Percentiles rank a stretch among this genome's conserved stretches.
Conservation (phyloP, 2,113 vertebrate species). For the Trogon melanurus region DNA sequence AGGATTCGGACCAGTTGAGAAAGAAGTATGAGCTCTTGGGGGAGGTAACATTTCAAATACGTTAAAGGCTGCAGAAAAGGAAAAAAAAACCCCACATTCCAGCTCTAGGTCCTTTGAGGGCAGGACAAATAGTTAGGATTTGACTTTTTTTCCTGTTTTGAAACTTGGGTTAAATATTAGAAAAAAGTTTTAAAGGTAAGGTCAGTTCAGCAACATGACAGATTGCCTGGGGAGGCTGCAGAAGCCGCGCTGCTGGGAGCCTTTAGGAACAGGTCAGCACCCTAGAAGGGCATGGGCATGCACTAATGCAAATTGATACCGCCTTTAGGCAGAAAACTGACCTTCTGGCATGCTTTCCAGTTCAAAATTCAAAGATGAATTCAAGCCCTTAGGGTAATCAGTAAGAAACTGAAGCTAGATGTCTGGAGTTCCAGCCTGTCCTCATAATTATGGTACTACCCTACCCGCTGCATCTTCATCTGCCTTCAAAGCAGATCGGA, state of each 20-base stretch:
- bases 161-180: neutral
- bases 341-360: neutral
- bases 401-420: neutral
- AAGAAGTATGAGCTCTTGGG: neutral
- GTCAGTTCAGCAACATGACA: neutral
- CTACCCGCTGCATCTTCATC: neutral
- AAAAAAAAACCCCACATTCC: neutral
- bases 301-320: neutral
- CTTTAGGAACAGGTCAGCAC: neutral
- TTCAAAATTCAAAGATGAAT: neutral
- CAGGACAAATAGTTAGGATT: neutral
- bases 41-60: neutral
- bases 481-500: neutral
- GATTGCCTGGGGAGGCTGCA: neutral
- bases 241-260: neutral
- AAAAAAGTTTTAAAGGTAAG: neutral
- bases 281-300: neutral
- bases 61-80: neutral
- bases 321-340: constrained; percentile 1
- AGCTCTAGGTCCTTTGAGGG: neutral
- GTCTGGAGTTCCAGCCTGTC: neutral
- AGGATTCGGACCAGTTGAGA: neutral
- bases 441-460: neutral
- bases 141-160: neutral
- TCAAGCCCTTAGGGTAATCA: neutral